Evolutionary conservation across 2,797 vertebrate genomes (phyloP).

Genomic region (Parotocinclus haroldoi): DNA sequence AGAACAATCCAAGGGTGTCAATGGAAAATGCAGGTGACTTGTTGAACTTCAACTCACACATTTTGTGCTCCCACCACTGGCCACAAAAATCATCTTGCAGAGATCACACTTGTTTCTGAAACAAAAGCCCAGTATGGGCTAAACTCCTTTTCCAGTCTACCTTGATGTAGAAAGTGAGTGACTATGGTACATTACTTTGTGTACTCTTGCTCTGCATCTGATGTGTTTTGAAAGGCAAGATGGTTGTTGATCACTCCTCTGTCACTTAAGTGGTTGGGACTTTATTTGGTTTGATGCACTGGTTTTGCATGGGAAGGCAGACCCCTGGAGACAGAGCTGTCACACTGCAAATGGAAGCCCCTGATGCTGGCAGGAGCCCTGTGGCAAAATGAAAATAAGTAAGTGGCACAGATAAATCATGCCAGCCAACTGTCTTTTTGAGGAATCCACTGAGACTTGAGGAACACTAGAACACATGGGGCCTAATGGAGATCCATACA

Average conservation of each 20-base stretch:
- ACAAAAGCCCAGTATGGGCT: not conserved
- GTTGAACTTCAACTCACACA: not conserved
- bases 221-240: conserved; percentile 65
- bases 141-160: not conserved
- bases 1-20: too few species aligned
- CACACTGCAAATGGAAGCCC: conserved; percentile 69
- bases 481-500: conserved; percentile 66
- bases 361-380: conserved; percentile 75
- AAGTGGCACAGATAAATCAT: conserved; percentile 79
- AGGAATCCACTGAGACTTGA: conserved; percentile 70
- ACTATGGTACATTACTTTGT: conserved; percentile 50
- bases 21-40: not conserved
- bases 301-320: conserved; percentile 67
- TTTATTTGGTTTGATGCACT: conserved; percentile 78
- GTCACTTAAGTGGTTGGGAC: conserved; percentile 67
- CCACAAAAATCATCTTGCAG: conserved; percentile 15
- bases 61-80: not conserved
- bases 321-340: conserved; percentile 77
- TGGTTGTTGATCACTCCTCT: conserved; percentile 63
- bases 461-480: conserved; percentile 59
- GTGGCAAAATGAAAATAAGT: conserved; percentile 79
- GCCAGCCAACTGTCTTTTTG: conserved; percentile 70
- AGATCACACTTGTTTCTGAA: conserved; percentile 32
- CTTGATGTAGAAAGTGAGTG: not conserved
- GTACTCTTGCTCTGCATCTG: conserved; percentile 57